phyloP scores from a whole-genome alignment of 2,888 invertebrate species.

The Nematopogon swammerdamellus region DNA sequence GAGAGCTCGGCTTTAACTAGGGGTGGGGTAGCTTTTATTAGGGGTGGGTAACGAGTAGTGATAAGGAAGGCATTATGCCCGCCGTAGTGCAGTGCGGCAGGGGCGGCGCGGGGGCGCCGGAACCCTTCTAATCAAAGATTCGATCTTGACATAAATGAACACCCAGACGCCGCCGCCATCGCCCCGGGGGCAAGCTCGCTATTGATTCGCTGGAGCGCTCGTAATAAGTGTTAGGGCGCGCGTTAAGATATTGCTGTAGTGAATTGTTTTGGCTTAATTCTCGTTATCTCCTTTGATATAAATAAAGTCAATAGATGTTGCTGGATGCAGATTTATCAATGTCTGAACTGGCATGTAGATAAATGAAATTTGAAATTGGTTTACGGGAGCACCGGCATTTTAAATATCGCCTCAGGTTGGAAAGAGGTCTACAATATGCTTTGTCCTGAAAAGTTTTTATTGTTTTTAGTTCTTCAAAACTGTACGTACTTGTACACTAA shows the following conservation, averaged over 20 bases:
- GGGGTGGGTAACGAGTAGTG: slow-evolving; percentile 50
- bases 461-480: no score
- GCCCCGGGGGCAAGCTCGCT: slow-evolving; percentile 17
- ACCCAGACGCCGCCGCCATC: slow-evolving; percentile 26
- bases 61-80: slow-evolving; percentile 48
- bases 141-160: slow-evolving; percentile 51
- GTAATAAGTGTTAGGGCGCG: slow-evolving; percentile 19
- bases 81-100: slow-evolving; percentile 20
- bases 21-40: slow-evolving; percentile 45
- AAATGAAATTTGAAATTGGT: no score
- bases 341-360: no score
- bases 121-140: slow-evolving; percentile 29
- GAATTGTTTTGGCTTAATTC: slow-evolving; percentile 34
- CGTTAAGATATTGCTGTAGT: slow-evolving; percentile 42
- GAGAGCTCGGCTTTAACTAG: slow-evolving; percentile 24
- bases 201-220: slow-evolving; percentile 29
- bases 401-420: no score
- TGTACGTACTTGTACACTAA: no score
- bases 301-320: no score
- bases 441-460: no score
- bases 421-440: no score
- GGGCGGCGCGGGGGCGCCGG: slow-evolving; percentile 5
- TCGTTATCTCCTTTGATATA: neutral
- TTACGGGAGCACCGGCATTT: no score
- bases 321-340: no score